Base-by-base conservation (phyloP, 2,888 invertebrate genomes). In the Macaria notata region DNA sequence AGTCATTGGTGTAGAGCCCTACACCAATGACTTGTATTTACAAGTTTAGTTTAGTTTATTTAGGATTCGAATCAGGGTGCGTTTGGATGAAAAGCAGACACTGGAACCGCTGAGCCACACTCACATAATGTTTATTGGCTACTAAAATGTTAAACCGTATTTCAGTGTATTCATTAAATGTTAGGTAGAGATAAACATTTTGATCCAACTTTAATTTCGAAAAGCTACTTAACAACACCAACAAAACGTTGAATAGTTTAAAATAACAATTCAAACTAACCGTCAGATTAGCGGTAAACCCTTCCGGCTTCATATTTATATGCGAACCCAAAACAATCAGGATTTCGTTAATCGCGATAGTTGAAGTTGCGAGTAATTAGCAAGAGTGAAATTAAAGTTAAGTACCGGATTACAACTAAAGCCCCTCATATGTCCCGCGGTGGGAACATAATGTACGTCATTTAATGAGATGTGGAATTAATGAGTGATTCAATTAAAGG, bases 311-410 rank as follows among this genome's bases (percentile, higher is more conserved):
- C 41, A 41, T 41, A 51, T 51, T 54, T 54, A 48, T 46, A 47
- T 39, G 50, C 48, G 44, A 36, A 48, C 54, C 59, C 59, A 54
- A 54, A 59, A 50, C 58, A 51, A 54, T 54, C 54, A 47, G 45
- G 59, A 30, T 54, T 54, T 46, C 48, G 31, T 9, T 49, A 51
- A 54, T 50, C 44, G 45, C 50, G 19, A 48, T 55, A 59, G 54
- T 59, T 51, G n/a, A 42, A 55, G 49, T 44, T 44, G 30, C 38
- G 41, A 43, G 33, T 48, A 54, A 59, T 59, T 51, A 55, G 48
- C 48, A 47, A 54, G 43, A 59, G 51, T 51, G 54, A 59, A 58
- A 41, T 46, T 54, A 54, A 58, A 59, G 54, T 51, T 55, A 59
- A 59, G 47, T 33, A 36, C 54, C 31, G 54, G 59, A 54, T 59